phyloP scores from a whole-genome alignment of 2,797 vertebrate species.

The Holocentrus rufus region DNA sequence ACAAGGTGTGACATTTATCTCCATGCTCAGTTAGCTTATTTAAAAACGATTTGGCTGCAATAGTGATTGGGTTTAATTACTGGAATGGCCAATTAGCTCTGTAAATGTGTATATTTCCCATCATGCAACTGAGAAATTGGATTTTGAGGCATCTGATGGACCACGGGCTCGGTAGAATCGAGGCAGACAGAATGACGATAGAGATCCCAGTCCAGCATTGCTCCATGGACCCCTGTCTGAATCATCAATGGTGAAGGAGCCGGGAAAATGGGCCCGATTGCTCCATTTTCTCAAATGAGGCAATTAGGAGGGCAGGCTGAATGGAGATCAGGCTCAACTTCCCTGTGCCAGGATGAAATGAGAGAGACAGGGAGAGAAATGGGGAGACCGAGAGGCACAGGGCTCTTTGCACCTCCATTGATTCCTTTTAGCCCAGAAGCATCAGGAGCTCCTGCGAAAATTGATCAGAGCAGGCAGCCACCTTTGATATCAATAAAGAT shows the following conservation, averaged over 20 bases:
- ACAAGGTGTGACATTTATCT: conserved; percentile 38
- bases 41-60: conserved; percentile 41
- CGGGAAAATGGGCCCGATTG: conserved; percentile 70
- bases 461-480: conserved; percentile 75
- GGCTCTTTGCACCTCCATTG: conserved; percentile 68
- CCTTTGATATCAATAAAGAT: conserved; percentile 75
- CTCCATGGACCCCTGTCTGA: conserved; percentile 67
- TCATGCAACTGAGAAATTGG: conserved; percentile 46
- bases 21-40: conserved; percentile 39
- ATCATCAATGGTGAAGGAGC: conserved; percentile 67
- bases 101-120: conserved; percentile 54
- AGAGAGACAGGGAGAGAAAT: conserved; percentile 55
- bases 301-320: conserved; percentile 77
- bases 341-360: conserved; percentile 62
- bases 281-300: conserved; percentile 82
- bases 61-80: conserved; percentile 55
- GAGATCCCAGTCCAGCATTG: conserved; percentile 58
- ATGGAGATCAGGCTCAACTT: conserved; percentile 73
- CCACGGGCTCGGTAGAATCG: conserved; percentile 44
- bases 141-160: conserved; percentile 62
- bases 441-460: conserved; percentile 69
- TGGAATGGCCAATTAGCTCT: conserved; percentile 51
- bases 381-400: conserved; percentile 45
- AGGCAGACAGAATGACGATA: conserved; percentile 58
- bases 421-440: conserved; percentile 70